Conservation (phyloP, 2,888 invertebrate genomes). For the Caenorhabditis wallacei region DNA sequence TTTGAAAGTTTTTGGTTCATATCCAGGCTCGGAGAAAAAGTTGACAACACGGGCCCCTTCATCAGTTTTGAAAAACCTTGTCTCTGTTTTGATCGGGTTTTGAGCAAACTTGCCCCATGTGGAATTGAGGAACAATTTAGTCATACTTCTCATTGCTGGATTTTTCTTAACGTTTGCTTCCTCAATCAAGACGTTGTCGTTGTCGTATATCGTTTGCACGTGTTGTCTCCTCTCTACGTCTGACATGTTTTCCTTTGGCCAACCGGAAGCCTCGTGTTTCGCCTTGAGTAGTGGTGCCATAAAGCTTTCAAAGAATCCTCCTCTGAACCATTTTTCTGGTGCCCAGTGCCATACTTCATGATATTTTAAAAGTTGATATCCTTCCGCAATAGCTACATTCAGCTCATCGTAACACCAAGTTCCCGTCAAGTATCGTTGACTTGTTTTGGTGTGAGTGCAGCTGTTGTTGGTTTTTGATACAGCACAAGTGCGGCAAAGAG, state of each 20-base stretch:
- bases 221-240: neutral
- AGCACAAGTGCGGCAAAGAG: neutral
- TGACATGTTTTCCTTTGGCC: neutral
- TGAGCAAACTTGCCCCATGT: constrained; percentile 18
- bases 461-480: too few relatives aligned
- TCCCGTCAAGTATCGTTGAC: neutral
- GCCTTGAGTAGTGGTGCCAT: constrained; percentile 15
- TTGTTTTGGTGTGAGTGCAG: neutral
- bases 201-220: neutral
- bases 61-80: neutral
- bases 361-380: constrained; percentile 14
- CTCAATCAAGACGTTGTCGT: neutral
- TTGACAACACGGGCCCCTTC: too few relatives aligned
- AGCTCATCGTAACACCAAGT: constrained; percentile 8
- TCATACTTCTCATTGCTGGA: neutral
- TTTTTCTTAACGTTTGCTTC: neutral
- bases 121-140: constrained; percentile 6
- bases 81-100: neutral
- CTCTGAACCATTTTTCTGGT: constrained; percentile 1
- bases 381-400: constrained; percentile 11
- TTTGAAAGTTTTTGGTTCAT: neutral
- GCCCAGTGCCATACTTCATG: constrained; percentile 34
- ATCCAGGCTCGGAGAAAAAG: neutral
- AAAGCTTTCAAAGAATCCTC: constrained; percentile 23
- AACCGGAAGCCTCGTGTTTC: constrained; percentile 29